Evolutionary conservation across 2,888 invertebrate species (phyloP).

Genomic region (Pollenia angustigena): DNA sequence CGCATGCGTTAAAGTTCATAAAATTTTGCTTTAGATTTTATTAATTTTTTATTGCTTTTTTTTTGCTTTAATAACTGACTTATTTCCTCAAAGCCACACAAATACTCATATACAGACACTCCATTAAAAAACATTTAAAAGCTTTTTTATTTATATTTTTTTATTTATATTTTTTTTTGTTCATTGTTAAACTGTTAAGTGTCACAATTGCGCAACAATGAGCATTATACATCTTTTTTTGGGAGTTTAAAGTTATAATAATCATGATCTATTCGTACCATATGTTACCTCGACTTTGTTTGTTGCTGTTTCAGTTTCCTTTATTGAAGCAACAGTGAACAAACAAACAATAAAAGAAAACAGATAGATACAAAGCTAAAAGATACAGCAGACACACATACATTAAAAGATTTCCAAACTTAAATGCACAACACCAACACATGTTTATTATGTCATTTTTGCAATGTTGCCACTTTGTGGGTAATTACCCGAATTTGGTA

Average conservation of each 20-base stretch:
- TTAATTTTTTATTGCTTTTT: too few relatives aligned
- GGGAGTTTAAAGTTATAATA: constrained; percentile 32
- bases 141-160: background rate
- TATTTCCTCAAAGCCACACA: constrained; percentile 32
- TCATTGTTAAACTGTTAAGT: constrained; percentile 65
- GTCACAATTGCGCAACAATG: constrained; percentile 68
- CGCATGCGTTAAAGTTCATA: constrained; percentile 48
- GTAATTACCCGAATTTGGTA: too few relatives aligned
- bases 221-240: constrained; percentile 41
- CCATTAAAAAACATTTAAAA: constrained; percentile 34
- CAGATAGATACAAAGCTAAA: constrained; percentile 18
- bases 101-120: background rate
- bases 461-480: too few relatives aligned
- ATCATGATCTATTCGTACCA: constrained; percentile 14
- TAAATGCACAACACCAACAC: constrained; percentile 9
- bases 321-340: constrained; percentile 31
- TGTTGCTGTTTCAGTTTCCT: constrained; percentile 11
- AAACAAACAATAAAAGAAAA: constrained; percentile 4
- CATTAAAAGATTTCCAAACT: background rate
- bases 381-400: constrained; percentile 3
- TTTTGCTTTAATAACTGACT: constrained; percentile 3
- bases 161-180: constrained; percentile 25
- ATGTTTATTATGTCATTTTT: constrained; percentile 40
- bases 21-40: constrained; percentile 1
- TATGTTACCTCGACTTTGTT: constrained; percentile 55